Evolutionary conservation across 2,797 vertebrate species (phyloP).

Genomic region (Sebastiscus tertius): DNA sequence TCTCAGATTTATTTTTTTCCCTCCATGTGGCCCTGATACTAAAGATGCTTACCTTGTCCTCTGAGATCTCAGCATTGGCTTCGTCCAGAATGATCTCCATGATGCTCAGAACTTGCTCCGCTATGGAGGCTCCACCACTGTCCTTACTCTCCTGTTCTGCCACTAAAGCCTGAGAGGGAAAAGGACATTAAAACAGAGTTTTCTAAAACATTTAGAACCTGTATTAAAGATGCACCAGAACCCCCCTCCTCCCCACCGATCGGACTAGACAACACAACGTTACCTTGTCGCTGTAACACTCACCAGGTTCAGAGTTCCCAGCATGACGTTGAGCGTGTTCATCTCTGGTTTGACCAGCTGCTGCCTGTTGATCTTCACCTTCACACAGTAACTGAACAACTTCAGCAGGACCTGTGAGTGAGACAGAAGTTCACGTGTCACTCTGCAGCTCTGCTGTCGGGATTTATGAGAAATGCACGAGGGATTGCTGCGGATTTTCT

Average conservation of each 20-base stretch:
- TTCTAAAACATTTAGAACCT: not conserved
- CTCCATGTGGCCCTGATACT: no score
- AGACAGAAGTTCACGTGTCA: not conserved
- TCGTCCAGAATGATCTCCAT: constrained; percentile 99
- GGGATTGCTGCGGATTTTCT: not conserved
- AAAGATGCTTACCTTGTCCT: constrained; percentile 90
- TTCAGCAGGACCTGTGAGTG: constrained; percentile 91
- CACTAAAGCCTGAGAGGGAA: constrained; percentile 89
- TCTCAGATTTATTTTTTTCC: no score
- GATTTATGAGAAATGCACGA: not conserved
- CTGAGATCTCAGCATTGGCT: constrained; percentile 97
- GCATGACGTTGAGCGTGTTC: constrained; percentile 99
- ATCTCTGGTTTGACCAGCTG: constrained; percentile 97
- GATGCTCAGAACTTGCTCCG: constrained; percentile 98
- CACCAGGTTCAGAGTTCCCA: constrained; percentile 97
- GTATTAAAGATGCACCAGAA: not conserved
- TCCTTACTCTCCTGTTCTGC: constrained; percentile 99
- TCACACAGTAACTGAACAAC: constrained; percentile 97
- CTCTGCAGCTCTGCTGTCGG: not conserved
- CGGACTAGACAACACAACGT: not conserved
- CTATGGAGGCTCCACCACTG: constrained; percentile 95
- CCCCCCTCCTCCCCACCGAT: not conserved
- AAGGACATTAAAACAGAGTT: not conserved
- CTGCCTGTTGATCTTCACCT: constrained; percentile 97
- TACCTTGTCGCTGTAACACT: constrained; percentile 32